Evolutionary conservation across 2,113 vertebrate genomes (phyloP), one percentile per base, ranked within the genome.

Genomic region (Thunnus thynnus): DNA sequence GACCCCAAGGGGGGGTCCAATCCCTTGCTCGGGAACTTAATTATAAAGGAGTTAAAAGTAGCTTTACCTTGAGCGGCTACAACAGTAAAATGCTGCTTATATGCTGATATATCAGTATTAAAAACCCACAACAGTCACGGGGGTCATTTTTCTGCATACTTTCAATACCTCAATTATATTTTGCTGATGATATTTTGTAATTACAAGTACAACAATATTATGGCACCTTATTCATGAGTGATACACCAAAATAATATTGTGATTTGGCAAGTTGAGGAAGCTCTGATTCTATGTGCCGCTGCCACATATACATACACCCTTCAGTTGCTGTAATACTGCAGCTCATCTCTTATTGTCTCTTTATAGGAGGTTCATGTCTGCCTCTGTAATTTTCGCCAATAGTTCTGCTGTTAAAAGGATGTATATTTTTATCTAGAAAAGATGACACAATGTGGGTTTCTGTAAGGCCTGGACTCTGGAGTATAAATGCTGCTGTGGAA

Each of bases 201-300:
- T 36, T 36, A 36, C 32, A 36, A 41, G 36, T 41, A 9, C 9
- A 46, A 58, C 1, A 14, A n/a, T 16, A 51, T 27, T 11, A 16
- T 47, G 36, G 12, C 13, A 72, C 4, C 12, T 64, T 25, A 60
- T 20, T 41, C 16, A 72, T 7, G 47, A 72, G 16, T 0, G 11
- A 36, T 12, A 60, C 11, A 30, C 20, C 13, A 62, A 50, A 17
- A 54, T 63, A 51, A 18, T 60, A 47, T 54, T 30, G 2, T 47
- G 18, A 41, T 25, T 18, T 63, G 22, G 4, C 1, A 64, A 16
- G 30, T n/a, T 16, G 16, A 22, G 48, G 54, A 65, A 56, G 55
- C 54, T 54, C 41, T 60, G 61, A 32, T 18, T 60, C 36, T 44
- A 56, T 55, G 32, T 36, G 58, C 71, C n/a, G 52, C 52, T 17